Evolutionary conservation across 2,888 invertebrate species (phyloP), one percentile per base, ranked within the genome.

Genomic region (Lasioglossum lativentre): DNA sequence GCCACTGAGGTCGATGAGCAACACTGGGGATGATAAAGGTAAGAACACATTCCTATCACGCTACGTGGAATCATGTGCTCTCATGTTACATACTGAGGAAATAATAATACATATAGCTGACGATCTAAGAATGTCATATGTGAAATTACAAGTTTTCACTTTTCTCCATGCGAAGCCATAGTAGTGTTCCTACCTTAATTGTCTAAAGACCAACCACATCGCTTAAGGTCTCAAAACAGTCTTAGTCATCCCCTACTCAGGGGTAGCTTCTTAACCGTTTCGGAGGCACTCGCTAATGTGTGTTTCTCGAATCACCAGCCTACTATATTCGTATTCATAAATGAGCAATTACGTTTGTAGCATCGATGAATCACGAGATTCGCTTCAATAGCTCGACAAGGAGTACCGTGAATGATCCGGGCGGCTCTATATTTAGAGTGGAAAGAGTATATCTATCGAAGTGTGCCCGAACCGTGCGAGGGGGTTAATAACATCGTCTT

Each of bases 401-500:
- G 19, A 27, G n/a, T 52, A 23, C 74, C 40, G 78, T 56, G 38
- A 30, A 72, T 30, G 56, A 52, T 52, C 27, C 76, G 23, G 38
- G n/a, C 52, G 70, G n/a, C 27, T 73, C 73, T 79, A 66, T 79
- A 76, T 59, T 76, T 76, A 71, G 40, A 4, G 14, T 23, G 27
- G 59, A 59, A 73, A 78, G 59, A n/a, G 45, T 71, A 66, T 79
- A 80, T 30, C 74, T 77, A 82, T 79, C 1, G 73, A 87, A 78
- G 77, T 72, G 73, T 83, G 63, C 59, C 70, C 85, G 23, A 85
- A 82, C 73, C 34, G 71, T n/a, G n/a, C 30, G 34, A 40, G 79
- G 90, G 92, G 92, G 91, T 93, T 93, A 93, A 93, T 92, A 94
- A 93, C 93, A 92, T 92, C 86, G 84, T 89, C 87, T 85, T 88